Evolutionary conservation across 1,140 invertebrate genomes (phyloP), one percentile per base, ranked within the genome.

Genomic region (Bombus terrestris): DNA sequence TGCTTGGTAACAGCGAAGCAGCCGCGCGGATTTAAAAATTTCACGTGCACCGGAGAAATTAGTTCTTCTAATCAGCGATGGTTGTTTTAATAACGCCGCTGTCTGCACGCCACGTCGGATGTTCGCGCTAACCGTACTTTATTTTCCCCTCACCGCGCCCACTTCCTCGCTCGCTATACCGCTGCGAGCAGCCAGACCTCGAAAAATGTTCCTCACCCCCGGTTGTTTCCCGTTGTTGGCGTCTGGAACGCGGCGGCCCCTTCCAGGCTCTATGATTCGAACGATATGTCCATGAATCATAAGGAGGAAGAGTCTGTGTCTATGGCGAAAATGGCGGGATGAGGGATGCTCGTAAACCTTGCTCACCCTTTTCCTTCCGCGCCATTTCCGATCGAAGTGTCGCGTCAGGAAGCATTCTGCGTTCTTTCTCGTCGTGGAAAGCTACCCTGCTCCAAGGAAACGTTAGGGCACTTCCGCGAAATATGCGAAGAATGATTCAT

Each of bases 361-460:
- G 69, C 75, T 59, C 72, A 32, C 77, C 78, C 87, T 86, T 73
- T 83, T 86, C 88, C 90, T 91, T 91, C 90, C 90, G 76, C 81
- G 62, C 90, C 90, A 91, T 91, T 91, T 91, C 90, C 87, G 85
- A 89, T 91, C 89, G 85, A 85, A 91, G 86, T 88, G 90, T 91
- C 90, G 90, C 87, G 85, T 87, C 87, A 85, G 87, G 89, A 91
- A 91, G 85, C 80, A 81, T 88, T 88, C 79, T 41, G 79, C 66
- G 53, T 90, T 81, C 53, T 69, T 68, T 64, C n/a, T 18, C 64
- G 35, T 28, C 18, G 18, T 47, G 15, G 69, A 15, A 37, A 59
- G 69, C 37, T 13, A 47, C 1, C 73, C 62, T 62, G 35, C 6
- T 13, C 1, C 15, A 12, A 62, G 43, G 66, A 4, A 28, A 32